These are phyloP conservation scores for Lacanobia wlatinum DNA, from an alignment of 2,888 invertebrate genomes.

Conservation along the genomic window DNA sequence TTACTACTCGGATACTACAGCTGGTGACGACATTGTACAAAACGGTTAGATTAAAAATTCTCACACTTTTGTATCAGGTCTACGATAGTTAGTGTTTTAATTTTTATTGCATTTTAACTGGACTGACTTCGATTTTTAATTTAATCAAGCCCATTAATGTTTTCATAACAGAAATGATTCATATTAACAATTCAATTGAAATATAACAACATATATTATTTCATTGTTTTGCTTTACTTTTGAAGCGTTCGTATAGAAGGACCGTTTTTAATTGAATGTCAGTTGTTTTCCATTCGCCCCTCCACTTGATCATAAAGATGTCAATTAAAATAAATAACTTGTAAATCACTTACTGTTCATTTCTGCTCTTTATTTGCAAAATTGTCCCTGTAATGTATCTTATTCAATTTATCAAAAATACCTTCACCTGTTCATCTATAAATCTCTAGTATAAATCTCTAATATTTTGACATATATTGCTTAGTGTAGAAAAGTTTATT, in stretches of 20 bases:
- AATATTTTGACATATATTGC: background rate
- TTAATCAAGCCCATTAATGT: background rate
- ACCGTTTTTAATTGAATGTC: slow-evolving; percentile 27
- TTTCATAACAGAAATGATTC: background rate
- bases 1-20: slow-evolving; percentile 41
- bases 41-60: background rate
- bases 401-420: background rate
- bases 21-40: slow-evolving; percentile 24
- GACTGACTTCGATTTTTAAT: slow-evolving; percentile 1
- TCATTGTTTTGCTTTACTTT: slow-evolving; percentile 5
- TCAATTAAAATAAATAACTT: slow-evolving; percentile 44
- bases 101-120: background rate
- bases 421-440: background rate
- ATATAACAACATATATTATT: background rate
- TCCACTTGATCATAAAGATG: slow-evolving; percentile 24
- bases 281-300: slow-evolving; percentile 35
- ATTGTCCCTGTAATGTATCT: background rate
- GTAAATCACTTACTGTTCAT: slow-evolving; percentile 17
- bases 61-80: background rate
- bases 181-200: background rate
- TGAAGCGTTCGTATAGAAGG: background rate
- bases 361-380: slow-evolving; percentile 8
- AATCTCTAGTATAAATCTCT: background rate
- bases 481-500: background rate
- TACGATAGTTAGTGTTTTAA: background rate